These are phyloP conservation scores for Xestobium rufovillosum DNA, from an alignment of 2,888 invertebrate genomes.

Conservation along the genomic window DNA sequence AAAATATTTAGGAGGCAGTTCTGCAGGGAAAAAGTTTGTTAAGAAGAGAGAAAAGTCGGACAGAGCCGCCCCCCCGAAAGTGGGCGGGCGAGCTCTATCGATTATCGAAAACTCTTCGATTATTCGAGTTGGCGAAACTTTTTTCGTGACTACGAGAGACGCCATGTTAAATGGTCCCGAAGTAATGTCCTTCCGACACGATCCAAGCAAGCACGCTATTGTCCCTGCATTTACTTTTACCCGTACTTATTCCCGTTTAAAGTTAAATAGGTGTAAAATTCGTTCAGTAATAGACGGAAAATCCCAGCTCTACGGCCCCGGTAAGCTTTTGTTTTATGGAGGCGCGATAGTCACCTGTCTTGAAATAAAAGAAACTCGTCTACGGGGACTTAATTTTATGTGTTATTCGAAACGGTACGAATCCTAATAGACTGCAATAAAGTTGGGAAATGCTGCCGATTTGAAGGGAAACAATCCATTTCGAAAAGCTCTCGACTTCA, in stretches of 20 bases:
- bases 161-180: conserved; percentile 44
- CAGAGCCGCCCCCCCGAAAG: background rate
- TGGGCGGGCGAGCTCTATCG: background rate
- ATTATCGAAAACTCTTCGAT: conserved; percentile 20
- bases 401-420: conserved; percentile 33
- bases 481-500: conserved; percentile 25
- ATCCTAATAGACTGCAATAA: no score
- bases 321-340: conserved; percentile 22
- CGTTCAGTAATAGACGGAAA: conserved; percentile 41
- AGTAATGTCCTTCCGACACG: conserved; percentile 36
- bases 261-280: conserved; percentile 46
- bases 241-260: conserved; percentile 36
- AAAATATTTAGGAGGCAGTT: no score
- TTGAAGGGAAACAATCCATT: no score
- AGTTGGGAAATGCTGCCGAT: no score
- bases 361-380: conserved; percentile 6
- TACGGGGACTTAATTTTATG: conserved; percentile 35
- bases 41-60: background rate
- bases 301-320: conserved; percentile 28
- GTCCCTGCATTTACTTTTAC: conserved; percentile 25
- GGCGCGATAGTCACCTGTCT: conserved; percentile 14
- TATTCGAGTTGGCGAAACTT: conserved; percentile 33
- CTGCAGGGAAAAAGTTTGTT: background rate
- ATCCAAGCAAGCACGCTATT: conserved; percentile 33
- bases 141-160: conserved; percentile 37